Evolutionary conservation across 2,888 invertebrate species (phyloP).

Genomic region (Rosalia funebris): DNA sequence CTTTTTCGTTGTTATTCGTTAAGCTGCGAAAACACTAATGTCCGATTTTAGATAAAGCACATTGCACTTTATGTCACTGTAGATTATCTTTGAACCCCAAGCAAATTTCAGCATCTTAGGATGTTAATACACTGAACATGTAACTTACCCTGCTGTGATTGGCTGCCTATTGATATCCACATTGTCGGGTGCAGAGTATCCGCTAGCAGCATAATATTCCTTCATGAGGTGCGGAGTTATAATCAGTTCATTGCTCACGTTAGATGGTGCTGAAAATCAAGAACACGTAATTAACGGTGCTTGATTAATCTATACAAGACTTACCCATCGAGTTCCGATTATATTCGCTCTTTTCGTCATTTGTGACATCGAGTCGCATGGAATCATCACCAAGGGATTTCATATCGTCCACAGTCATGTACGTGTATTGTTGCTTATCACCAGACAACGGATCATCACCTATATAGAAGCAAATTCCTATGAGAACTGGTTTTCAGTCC

Average conservation of each 20-base stretch:
- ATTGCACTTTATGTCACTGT: slow-evolving; percentile 2
- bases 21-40: slow-evolving; percentile 12
- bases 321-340: slow-evolving; percentile 63
- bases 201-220: slow-evolving; percentile 57
- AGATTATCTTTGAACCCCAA: background rate
- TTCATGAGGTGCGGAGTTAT: slow-evolving; percentile 59
- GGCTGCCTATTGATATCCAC: slow-evolving; percentile 72
- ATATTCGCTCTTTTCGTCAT: slow-evolving; percentile 63
- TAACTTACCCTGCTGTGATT: slow-evolving; percentile 73
- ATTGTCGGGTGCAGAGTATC: slow-evolving; percentile 66
- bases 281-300: too few species aligned
- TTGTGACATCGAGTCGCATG: slow-evolving; percentile 64
- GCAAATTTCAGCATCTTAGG: too few species aligned
- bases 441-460: slow-evolving; percentile 77
- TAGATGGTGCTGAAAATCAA: slow-evolving; percentile 59
- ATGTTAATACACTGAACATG: background rate
- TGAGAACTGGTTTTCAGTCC: background rate
- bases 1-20: slow-evolving; percentile 15
- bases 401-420: slow-evolving; percentile 85
- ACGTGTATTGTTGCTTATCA: slow-evolving; percentile 78
- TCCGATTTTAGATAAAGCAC: slow-evolving; percentile 19
- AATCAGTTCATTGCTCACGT: slow-evolving; percentile 61
- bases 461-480: slow-evolving; percentile 51
- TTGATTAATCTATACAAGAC: slow-evolving; percentile 7
- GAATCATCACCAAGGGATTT: slow-evolving; percentile 81